Evolutionary conservation across 2,797 vertebrate genomes (phyloP).

Genomic region (Enoplosus armatus): DNA sequence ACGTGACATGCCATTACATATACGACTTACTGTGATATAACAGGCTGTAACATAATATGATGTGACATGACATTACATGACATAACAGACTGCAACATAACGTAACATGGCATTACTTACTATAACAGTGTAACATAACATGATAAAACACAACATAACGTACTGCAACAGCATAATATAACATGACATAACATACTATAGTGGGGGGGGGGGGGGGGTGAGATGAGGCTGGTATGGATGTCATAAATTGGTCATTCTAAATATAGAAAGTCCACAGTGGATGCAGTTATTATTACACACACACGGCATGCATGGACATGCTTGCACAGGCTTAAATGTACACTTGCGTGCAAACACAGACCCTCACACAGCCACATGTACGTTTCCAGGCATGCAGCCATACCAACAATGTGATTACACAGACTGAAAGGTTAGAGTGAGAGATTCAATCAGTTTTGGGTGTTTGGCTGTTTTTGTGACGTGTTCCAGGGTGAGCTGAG

Average conservation of each 20-base stretch:
- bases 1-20: not conserved
- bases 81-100: not conserved
- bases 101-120: too few relatives aligned
- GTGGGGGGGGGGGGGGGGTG: not conserved
- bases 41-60: not conserved
- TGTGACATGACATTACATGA: not conserved
- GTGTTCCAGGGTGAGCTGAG: not conserved
- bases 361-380: not conserved
- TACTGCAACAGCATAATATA: not conserved
- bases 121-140: not conserved
- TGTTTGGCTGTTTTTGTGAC: slow-evolving; percentile 4
- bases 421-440: not conserved
- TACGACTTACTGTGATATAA: too few relatives aligned
- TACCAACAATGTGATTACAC: not conserved
- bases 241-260: slow-evolving; percentile 57
- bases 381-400: slow-evolving; percentile 14
- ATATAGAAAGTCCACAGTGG: slow-evolving; percentile 53
- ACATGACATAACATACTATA: not conserved
- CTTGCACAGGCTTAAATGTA: slow-evolving; percentile 42
- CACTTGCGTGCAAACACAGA: slow-evolving; percentile 36
- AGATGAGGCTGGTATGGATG: slow-evolving; percentile 49
- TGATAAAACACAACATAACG: not conserved
- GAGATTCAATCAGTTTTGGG: slow-evolving; percentile 4
- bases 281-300: slow-evolving; percentile 58
- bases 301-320: slow-evolving; percentile 45